Percentiles rank a stretch among this genome's conserved stretches.
These are phyloP conservation scores for Takifugu bimaculatus DNA, from an alignment of 2,113 vertebrate genomes.

Conservation along the genomic window DNA sequence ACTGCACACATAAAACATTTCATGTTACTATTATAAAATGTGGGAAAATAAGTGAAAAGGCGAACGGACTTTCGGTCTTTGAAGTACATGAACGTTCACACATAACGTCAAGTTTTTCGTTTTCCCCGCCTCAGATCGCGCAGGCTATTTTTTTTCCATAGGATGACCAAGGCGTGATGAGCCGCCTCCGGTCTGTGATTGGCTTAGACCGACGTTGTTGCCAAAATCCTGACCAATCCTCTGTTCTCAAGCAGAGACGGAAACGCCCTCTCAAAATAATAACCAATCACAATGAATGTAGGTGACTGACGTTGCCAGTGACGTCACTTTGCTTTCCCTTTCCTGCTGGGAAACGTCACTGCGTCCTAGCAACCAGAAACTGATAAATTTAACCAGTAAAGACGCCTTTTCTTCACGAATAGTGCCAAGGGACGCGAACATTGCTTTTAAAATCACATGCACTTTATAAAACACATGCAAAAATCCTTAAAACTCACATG, in stretches of 20 bases:
- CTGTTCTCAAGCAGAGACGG: background rate
- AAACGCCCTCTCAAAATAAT: background rate
- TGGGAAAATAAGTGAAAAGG: background rate
- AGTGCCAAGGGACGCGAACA: too few relatives aligned
- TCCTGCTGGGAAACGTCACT: too few relatives aligned
- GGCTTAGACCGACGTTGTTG: background rate
- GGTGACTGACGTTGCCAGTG: background rate
- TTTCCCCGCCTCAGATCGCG: conserved; percentile 61
- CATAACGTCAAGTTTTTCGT: conserved; percentile 42
- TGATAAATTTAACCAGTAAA: too few relatives aligned
- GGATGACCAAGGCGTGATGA: background rate
- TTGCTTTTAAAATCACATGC: too few relatives aligned
- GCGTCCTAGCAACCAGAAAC: too few relatives aligned
- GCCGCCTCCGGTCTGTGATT: background rate
- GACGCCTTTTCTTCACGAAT: too few relatives aligned
- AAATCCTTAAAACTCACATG: too few relatives aligned
- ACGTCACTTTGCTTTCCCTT: too few relatives aligned
- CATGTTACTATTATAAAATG: background rate
- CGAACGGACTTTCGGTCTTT: background rate
- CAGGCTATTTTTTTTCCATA: background rate
- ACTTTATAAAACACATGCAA: too few relatives aligned
- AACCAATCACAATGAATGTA: background rate
- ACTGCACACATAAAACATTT: too few relatives aligned
- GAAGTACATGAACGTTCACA: background rate
- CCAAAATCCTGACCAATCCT: background rate